Evolutionary conservation across 2,888 invertebrate genomes (phyloP).

Genomic region (Chymomyza fuscimana): DNA sequence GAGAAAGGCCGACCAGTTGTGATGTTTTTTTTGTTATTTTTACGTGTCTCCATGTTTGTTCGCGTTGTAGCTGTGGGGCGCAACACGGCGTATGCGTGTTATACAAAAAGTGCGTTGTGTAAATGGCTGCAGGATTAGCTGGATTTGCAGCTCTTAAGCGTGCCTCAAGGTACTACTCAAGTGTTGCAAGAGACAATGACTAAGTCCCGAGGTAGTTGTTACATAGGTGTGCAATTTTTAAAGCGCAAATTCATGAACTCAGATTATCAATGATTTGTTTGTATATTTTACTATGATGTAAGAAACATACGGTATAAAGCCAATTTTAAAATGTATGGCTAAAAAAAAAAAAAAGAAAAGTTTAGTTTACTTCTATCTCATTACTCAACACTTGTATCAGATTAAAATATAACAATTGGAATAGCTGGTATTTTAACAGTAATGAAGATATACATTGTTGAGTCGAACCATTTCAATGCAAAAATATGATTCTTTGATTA

Average conservation of each 20-base stretch:
- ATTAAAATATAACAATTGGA: no score
- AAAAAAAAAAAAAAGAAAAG: no score
- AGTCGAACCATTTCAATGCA: no score
- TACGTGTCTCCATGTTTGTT: constrained; percentile 1
- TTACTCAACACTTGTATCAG: no score
- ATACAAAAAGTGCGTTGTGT: neutral
- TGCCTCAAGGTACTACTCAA: neutral
- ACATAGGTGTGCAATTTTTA: neutral
- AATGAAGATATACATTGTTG: no score
- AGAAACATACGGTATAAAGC: no score
- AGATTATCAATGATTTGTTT: neutral
- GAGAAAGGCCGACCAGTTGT: constrained; percentile 11
- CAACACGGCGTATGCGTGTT: constrained; percentile 63
- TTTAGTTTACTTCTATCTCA: no score
- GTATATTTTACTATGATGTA: no score
- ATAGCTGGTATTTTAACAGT: no score
- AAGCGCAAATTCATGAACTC: neutral
- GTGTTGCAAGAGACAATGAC: neutral
- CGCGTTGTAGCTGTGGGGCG: constrained; percentile 19
- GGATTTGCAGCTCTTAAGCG: neutral
- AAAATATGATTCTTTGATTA: no score
- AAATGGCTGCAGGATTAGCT: neutral
- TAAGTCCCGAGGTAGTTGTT: neutral
- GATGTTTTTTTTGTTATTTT: neutral
- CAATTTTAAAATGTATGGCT: no score